phyloP scores from a whole-genome alignment of 2,888 invertebrate species.

The Congeria kusceri region DNA sequence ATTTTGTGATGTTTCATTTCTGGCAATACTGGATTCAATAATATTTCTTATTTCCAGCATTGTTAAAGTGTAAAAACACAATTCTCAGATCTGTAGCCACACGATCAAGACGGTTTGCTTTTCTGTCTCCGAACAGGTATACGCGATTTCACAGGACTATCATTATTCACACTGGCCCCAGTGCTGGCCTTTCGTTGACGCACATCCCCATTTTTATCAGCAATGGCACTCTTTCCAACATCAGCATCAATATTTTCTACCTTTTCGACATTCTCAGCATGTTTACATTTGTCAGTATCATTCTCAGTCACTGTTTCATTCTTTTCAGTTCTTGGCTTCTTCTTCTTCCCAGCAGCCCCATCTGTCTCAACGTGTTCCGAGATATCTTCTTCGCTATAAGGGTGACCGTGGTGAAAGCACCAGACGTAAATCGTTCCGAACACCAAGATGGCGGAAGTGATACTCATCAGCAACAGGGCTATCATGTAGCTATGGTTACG shows the following conservation, averaged over 20 bases:
- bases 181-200: constrained; percentile 36
- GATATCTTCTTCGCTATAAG: not conserved
- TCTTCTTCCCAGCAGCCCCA: not conserved
- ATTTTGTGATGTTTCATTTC: too few relatives aligned
- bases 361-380: not conserved
- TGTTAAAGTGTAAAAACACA: not conserved
- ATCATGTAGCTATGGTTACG: constrained; percentile 44
- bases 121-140: constrained; percentile 38
- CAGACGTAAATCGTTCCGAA: constrained; percentile 57
- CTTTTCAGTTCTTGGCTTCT: constrained; percentile 1
- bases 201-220: constrained; percentile 28
- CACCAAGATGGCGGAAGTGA: constrained; percentile 41
- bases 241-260: too few relatives aligned
- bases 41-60: too few relatives aligned
- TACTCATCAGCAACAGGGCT: constrained; percentile 44
- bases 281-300: not conserved
- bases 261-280: too few relatives aligned
- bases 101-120: constrained; percentile 24
- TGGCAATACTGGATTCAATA: too few relatives aligned
- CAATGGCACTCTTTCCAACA: not conserved
- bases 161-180: constrained; percentile 40
- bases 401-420: constrained; percentile 44
- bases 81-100: not conserved
- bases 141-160: constrained; percentile 58
- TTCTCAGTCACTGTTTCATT: constrained; percentile 5